phyloP scores from a whole-genome alignment of 2,888 invertebrate species.

The Cotesia congregata region DNA sequence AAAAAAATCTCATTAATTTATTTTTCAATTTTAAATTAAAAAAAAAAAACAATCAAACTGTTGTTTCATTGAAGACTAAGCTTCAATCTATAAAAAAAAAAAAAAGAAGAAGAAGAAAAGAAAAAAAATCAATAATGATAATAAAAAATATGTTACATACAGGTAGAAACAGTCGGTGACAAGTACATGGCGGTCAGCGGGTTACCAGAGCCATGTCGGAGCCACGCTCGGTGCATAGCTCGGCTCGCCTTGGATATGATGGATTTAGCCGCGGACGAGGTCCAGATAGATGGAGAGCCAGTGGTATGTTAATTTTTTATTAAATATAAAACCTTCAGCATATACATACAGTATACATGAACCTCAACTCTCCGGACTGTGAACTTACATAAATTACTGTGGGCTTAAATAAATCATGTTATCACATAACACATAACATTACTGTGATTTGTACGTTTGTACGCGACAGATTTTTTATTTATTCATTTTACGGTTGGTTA shows the following conservation, averaged over 20 bases:
- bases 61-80: too few species aligned
- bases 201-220: slow-evolving; percentile 89
- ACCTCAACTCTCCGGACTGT: too few species aligned
- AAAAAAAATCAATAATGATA: too few species aligned
- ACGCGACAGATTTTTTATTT: not conserved
- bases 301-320: slow-evolving; percentile 78
- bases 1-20: too few species aligned
- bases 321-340: not conserved
- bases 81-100: too few species aligned
- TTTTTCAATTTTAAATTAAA: too few species aligned
- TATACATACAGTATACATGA: not conserved
- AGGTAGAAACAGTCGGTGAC: slow-evolving; percentile 98
- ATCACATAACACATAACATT: not conserved
- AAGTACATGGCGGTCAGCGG: slow-evolving; percentile 99
- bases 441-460: not conserved
- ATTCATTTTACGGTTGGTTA: not conserved
- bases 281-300: slow-evolving; percentile 88
- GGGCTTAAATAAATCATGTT: not conserved
- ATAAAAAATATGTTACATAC: not conserved
- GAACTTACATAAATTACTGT: not conserved
- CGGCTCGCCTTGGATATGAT: slow-evolving; percentile 94
- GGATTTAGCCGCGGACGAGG: slow-evolving; percentile 87
- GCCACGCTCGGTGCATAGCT: slow-evolving; percentile 93
- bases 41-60: too few species aligned
- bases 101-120: too few species aligned